Base-by-base conservation (phyloP, 92 coral and sea anemone species). In the Epizoanthus rinbou region DNA sequence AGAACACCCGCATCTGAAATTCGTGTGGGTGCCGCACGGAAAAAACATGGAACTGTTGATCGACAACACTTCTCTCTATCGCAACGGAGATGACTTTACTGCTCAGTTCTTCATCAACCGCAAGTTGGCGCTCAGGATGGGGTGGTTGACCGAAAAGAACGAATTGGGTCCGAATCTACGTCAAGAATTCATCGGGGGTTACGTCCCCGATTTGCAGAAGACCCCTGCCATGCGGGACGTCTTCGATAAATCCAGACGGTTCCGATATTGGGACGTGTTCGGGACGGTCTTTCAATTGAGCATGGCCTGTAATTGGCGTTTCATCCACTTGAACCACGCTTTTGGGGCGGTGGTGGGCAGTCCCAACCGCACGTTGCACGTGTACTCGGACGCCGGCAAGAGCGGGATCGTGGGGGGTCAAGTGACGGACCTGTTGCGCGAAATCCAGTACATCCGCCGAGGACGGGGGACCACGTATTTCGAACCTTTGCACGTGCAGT, bases 401-500 rank as follows among this genome's bases (percentile, higher is more conserved):
- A 54, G 86, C 23, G 8, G 80, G 6, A 8, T 63, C 5, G 87
- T 75, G 5, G 75, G 83, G 0, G 45, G 63, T 63, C 83, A 75
- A 28, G 73, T 66, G 0, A 47, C 43, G 6, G 69, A 74, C 31
- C 22, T 84, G 73, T 39, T 84, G 71, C 54, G 87, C 0, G 81
- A 84, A 21, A 43, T 84, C 11, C 57, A 73, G 7, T 73, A 41
- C 22, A 5, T 22, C 11, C 25, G 67, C 13, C 19, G 37, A n/a
- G 87, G 79, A 1, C 37, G 31, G 8, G 81, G 81, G 0, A 41
- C 43, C 6, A 8, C 14, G 0, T 83, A 71, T 45, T 83, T 83
- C 7, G 80, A 83, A 16, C 86, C 73, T 1, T 4, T 70, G 18
- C 86, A 82, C 47, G 22, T 82, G 10, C 79, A 83, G 37, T 72